Evolutionary conservation across 2,888 invertebrate species (phyloP).

Genomic region (Synanthedon andrenaeformis): DNA sequence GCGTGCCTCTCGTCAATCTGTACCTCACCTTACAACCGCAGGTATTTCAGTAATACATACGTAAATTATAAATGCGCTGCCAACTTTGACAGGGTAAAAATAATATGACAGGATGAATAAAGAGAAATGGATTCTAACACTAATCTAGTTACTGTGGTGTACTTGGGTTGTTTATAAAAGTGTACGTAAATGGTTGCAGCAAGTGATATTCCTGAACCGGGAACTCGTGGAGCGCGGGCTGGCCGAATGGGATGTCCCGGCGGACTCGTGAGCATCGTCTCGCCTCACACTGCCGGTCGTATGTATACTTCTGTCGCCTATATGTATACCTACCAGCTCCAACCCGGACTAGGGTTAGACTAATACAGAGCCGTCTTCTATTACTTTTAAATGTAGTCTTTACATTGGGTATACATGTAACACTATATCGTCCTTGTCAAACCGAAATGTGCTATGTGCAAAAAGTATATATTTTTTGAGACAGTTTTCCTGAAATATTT

Average conservation of each 20-base stretch:
- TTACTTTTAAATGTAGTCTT: slow-evolving; percentile 3
- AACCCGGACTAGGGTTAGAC: slow-evolving; percentile 5
- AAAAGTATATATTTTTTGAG: too few relatives aligned
- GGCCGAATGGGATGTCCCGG: slow-evolving; percentile 78
- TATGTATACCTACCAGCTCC: background rate
- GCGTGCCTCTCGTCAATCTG: slow-evolving; percentile 84
- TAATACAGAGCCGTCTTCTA: slow-evolving; percentile 16
- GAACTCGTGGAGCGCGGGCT: slow-evolving; percentile 87
- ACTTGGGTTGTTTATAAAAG: too few relatives aligned
- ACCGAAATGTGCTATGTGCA: too few relatives aligned
- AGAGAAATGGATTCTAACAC: too few relatives aligned
- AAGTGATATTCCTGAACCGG: slow-evolving; percentile 87
- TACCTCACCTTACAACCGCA: slow-evolving; percentile 80
- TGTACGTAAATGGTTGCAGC: slow-evolving; percentile 49
- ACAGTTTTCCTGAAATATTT: too few relatives aligned
- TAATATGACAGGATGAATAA: too few relatives aligned
- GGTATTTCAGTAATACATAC: slow-evolving; percentile 59
- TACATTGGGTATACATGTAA: too few relatives aligned
- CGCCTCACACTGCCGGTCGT: background rate
- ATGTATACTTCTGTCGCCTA: slow-evolving; percentile 19
- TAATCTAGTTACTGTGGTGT: too few relatives aligned
- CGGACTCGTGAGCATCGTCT: slow-evolving; percentile 46
- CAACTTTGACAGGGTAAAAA: too few relatives aligned
- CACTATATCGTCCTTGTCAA: too few relatives aligned
- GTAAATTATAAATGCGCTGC: too few relatives aligned